A percentile compares a stretch with the other conserved stretches of the same genome.
Evolutionary conservation across 2,113 vertebrate species (phyloP).

Genomic region (Oplegnathus fasciatus): DNA sequence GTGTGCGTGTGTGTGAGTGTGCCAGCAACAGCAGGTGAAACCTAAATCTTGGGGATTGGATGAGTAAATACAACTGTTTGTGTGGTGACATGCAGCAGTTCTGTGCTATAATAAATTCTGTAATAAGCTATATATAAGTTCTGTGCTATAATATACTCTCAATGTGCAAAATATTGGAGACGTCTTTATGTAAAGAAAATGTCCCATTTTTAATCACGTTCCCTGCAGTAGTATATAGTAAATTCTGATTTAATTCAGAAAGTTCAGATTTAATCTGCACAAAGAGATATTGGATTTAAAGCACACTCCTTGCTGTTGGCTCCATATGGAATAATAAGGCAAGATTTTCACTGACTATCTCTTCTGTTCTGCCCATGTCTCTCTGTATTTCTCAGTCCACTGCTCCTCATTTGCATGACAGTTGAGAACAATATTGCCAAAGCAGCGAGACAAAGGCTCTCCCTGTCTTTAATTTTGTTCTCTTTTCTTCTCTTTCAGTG

Average conservation of each 20-base stretch:
- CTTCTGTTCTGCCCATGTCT: slow-evolving; percentile 28
- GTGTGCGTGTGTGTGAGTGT: slow-evolving; percentile 27
- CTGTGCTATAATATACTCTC: background rate
- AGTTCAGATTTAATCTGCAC: background rate
- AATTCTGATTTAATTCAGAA: background rate
- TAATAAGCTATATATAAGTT: no score
- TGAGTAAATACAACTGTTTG: slow-evolving; percentile 34
- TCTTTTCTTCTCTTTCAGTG: slow-evolving; percentile 52
- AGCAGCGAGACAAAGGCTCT: slow-evolving; percentile 60
- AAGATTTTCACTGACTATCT: slow-evolving; percentile 31
- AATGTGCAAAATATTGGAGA: slow-evolving; percentile 1
- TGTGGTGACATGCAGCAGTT: slow-evolving; percentile 5
- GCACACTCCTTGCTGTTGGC: background rate
- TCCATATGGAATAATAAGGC: slow-evolving; percentile 28
- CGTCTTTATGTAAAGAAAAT: background rate
- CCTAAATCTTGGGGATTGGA: slow-evolving; percentile 37
- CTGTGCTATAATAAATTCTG: background rate
- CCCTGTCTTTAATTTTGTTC: slow-evolving; percentile 56
- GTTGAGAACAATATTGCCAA: slow-evolving; percentile 66
- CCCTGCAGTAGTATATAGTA: background rate
- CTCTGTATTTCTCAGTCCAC: slow-evolving; percentile 45
- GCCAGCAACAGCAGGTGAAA: slow-evolving; percentile 29
- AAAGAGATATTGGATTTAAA: background rate
- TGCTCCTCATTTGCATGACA: slow-evolving; percentile 75
- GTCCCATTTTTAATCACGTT: background rate